phyloP scores from a whole-genome alignment of 2,113 vertebrate species.

The Chaetura pelagica region DNA sequence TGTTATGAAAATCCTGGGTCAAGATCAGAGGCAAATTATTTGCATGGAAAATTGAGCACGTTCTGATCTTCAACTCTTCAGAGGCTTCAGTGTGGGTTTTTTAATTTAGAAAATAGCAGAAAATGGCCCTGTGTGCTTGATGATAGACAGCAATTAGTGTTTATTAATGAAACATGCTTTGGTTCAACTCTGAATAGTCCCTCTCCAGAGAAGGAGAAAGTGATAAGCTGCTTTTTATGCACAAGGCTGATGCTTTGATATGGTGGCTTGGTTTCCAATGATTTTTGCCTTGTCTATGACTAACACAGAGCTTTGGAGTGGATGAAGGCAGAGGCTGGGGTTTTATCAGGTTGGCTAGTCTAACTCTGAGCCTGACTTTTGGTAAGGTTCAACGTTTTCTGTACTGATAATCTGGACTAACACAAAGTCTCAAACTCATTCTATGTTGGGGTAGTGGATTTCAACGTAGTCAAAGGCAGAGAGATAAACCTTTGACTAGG shows the following conservation, averaged over 20 bases:
- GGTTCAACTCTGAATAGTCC: background rate
- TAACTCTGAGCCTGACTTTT: background rate
- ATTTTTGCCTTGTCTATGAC: background rate
- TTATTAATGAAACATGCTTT: background rate
- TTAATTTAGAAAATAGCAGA: slow-evolving; percentile 58
- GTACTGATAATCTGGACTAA: background rate
- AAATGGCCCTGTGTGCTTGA: slow-evolving; percentile 35
- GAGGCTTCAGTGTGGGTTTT: slow-evolving; percentile 9
- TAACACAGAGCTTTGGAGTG: background rate
- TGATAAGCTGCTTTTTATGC: background rate
- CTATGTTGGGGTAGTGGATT: background rate
- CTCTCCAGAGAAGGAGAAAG: background rate
- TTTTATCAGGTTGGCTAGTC: background rate
- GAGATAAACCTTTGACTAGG: no score
- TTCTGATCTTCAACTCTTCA: slow-evolving; percentile 47
- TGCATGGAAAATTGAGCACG: slow-evolving; percentile 14
- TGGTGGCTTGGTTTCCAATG: background rate
- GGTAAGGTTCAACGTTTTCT: background rate
- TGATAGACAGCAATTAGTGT: slow-evolving; percentile 23
- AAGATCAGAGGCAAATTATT: slow-evolving; percentile 44
- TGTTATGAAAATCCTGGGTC: slow-evolving; percentile 46
- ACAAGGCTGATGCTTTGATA: background rate
- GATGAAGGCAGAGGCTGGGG: background rate
- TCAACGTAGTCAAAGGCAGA: background rate
- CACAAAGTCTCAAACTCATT: background rate